Conservation (phyloP, 2,888 invertebrate species). For the Euzetes globulus region DNA sequence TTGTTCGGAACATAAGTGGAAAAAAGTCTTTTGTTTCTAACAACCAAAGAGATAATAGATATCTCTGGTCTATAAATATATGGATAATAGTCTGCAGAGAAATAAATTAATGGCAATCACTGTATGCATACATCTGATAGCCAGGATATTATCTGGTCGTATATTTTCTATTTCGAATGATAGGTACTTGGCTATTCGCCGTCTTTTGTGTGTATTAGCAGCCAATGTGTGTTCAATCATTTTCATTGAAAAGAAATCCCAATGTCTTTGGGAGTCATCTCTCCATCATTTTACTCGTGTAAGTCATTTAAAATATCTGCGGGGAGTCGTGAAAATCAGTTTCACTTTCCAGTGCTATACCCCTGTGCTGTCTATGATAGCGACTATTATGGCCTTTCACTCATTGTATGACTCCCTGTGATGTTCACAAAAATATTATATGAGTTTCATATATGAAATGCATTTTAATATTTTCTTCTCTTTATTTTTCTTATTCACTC, state of each 20-base stretch:
- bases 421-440: neutral
- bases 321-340: conserved; percentile 21
- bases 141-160: no score
- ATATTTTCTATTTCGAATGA: no score
- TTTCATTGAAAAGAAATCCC: neutral
- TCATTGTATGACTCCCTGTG: neutral
- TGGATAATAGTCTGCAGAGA: no score
- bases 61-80: no score
- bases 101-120: no score
- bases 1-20: no score
- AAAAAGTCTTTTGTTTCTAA: no score
- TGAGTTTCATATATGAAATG: neutral
- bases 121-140: no score
- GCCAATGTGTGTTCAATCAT: conserved; percentile 9
- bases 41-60: no score
- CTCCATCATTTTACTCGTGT: neutral
- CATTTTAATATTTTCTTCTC: neutral
- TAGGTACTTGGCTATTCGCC: no score
- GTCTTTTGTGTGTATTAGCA: neutral
- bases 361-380: neutral
- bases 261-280: neutral
- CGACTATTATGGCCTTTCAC: no score
- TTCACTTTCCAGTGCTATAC: neutral
- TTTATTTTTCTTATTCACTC: neutral
- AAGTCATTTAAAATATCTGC: conserved; percentile 28